These are phyloP conservation scores for Phoebastria nigripes DNA, from an alignment of 2,797 vertebrate species.

Conservation along the genomic window DNA sequence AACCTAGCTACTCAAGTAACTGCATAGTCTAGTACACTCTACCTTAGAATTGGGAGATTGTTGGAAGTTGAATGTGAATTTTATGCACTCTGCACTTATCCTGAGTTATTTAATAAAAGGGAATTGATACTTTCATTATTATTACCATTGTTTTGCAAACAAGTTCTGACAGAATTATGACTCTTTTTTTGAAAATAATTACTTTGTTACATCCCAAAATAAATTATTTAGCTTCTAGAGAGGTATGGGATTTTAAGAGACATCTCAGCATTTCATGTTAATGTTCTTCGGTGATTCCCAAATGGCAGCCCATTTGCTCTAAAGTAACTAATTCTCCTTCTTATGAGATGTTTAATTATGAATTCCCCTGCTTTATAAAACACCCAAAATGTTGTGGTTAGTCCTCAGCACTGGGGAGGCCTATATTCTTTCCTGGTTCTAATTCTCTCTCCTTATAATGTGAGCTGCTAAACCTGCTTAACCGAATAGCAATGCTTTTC, in stretches of 20 bases:
- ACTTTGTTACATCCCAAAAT: neutral
- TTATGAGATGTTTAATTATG: neutral
- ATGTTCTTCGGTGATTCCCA: neutral
- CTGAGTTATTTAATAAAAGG: neutral
- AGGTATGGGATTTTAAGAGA: neutral
- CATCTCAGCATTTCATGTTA: neutral
- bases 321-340: neutral
- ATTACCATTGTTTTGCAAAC: neutral
- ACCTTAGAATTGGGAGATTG: neutral
- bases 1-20: neutral
- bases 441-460: neutral
- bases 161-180: neutral
- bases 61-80: neutral
- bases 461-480: neutral
- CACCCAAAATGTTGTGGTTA: neutral
- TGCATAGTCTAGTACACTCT: neutral
- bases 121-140: neutral
- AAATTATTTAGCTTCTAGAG: neutral
- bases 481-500: neutral
- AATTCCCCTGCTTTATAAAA: neutral
- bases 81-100: neutral
- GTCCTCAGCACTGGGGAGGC: neutral
- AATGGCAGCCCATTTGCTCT: neutral
- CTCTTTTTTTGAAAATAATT: neutral
- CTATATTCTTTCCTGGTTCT: neutral